phyloP scores from a whole-genome alignment of 1,140 invertebrate genomes.

The Brachionus koreanus region DNA sequence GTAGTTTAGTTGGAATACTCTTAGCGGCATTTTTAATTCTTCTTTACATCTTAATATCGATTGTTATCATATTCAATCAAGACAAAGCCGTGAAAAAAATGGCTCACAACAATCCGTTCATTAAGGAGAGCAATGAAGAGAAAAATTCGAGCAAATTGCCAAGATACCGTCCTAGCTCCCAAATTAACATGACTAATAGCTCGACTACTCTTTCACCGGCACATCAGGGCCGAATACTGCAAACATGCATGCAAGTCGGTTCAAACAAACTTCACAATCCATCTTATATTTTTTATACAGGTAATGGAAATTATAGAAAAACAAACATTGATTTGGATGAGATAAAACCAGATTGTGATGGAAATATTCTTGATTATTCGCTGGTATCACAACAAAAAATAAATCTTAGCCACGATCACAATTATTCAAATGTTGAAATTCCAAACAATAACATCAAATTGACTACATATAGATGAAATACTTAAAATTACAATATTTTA shows the following conservation, averaged over 20 bases:
- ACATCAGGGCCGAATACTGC: background rate
- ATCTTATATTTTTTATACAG: slow-evolving; percentile 31
- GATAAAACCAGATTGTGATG: background rate
- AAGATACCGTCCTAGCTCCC: background rate
- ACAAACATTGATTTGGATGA: slow-evolving; percentile 15
- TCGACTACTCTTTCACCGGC: background rate
- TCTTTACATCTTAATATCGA: background rate
- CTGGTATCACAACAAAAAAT: background rate
- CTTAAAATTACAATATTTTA: background rate
- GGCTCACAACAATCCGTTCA: background rate
- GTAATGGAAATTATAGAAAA: slow-evolving; percentile 32
- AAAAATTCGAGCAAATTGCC: background rate
- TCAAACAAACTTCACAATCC: background rate
- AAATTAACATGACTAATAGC: background rate
- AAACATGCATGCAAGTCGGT: background rate
- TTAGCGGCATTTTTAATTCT: slow-evolving; percentile 19
- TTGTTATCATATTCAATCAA: background rate
- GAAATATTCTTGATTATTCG: background rate
- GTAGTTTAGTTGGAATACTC: background rate
- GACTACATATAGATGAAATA: background rate
- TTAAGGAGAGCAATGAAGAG: background rate
- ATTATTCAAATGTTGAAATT: slow-evolving; percentile 17
- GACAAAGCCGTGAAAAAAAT: background rate
- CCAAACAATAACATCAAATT: slow-evolving; percentile 12
- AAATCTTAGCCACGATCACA: background rate